phyloP scores from a whole-genome alignment of 2,888 invertebrate species.

The Lycocerus yunnanus region DNA sequence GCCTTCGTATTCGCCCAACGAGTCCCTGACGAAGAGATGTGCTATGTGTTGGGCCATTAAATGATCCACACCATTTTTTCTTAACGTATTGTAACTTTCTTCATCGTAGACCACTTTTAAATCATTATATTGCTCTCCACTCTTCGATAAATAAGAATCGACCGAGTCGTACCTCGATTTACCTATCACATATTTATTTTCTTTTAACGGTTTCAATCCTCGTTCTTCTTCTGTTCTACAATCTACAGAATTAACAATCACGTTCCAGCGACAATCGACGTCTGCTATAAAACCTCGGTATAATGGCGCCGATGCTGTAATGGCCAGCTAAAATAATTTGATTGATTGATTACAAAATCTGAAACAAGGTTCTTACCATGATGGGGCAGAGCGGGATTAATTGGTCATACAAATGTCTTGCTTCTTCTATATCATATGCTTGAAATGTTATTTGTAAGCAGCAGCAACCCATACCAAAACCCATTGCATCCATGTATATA shows the following conservation, averaged over 20 bases:
- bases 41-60: slow-evolving; percentile 94
- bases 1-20: slow-evolving; percentile 93
- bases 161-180: slow-evolving; percentile 98
- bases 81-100: slow-evolving; percentile 78
- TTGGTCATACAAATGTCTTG: slow-evolving; percentile 94
- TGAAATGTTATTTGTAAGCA: slow-evolving; percentile 96
- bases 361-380: slow-evolving; percentile 71
- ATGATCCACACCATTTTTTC: slow-evolving; percentile 89
- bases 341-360: background rate
- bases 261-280: slow-evolving; percentile 97
- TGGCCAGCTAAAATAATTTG: slow-evolving; percentile 72
- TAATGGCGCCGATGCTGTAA: slow-evolving; percentile 95
- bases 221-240: slow-evolving; percentile 92
- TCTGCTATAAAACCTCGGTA: slow-evolving; percentile 94
- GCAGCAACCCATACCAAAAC: slow-evolving; percentile 99
- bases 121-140: slow-evolving; percentile 92
- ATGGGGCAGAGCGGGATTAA: slow-evolving; percentile 96
- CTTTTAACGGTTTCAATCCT: slow-evolving; percentile 72
- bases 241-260: slow-evolving; percentile 95
- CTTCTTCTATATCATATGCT: slow-evolving; percentile 95
- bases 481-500: slow-evolving; percentile 99
- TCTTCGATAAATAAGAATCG: slow-evolving; percentile 92
- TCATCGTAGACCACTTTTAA: slow-evolving; percentile 87
- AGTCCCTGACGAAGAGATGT: slow-evolving; percentile 97
- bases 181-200: slow-evolving; percentile 80